These are phyloP conservation scores for Eumeta japonica DNA, from an alignment of 1,140 invertebrate genomes.

Conservation along the genomic window DNA sequence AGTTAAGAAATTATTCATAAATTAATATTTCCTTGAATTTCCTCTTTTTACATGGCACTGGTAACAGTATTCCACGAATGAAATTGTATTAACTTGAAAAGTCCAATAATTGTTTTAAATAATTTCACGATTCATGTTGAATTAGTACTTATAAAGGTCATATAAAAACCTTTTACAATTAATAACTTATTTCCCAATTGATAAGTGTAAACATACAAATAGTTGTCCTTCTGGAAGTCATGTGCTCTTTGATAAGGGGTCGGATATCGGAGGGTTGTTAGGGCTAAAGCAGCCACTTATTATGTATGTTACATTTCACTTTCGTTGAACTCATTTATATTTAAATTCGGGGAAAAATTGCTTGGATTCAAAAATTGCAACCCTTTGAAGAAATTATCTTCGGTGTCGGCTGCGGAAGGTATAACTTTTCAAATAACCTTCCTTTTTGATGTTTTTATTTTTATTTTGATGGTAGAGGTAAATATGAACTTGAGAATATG, in stretches of 20 bases:
- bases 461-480: not conserved
- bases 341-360: conserved; percentile 55
- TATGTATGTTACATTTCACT: conserved; percentile 58
- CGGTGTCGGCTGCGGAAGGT: not conserved
- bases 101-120: not conserved
- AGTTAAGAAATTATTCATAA: too few relatives aligned
- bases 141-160: not conserved
- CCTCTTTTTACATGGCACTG: too few relatives aligned
- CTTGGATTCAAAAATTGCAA: conserved; percentile 51
- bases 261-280: conserved; percentile 17
- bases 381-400: conserved; percentile 33
- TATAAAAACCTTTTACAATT: not conserved
- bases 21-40: too few relatives aligned
- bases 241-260: not conserved
- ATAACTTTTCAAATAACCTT: not conserved
- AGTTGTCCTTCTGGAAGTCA: not conserved
- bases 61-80: not conserved
- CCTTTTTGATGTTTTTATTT: conserved; percentile 8
- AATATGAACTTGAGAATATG: not conserved
- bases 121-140: not conserved
- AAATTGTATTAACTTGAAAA: not conserved
- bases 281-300: conserved; percentile 57
- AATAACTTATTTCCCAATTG: not conserved
- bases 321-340: conserved; percentile 57
- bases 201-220: not conserved